Evolutionary conservation across 2,113 vertebrate species (phyloP), one percentile per base, ranked within the genome.

Genomic region (Nesospiza acunhae): DNA sequence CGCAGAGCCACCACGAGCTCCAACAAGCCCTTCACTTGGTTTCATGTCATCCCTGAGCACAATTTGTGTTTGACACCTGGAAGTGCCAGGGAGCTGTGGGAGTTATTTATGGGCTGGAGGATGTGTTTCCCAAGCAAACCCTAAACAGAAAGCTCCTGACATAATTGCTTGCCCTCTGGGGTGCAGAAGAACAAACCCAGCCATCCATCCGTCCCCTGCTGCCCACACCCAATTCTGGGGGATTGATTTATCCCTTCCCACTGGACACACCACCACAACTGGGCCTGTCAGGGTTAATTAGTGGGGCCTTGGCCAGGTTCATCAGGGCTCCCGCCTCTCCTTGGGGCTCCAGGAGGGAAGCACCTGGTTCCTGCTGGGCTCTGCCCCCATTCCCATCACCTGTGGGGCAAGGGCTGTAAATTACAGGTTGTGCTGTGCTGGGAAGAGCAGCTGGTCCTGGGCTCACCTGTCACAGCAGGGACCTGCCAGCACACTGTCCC

Each of bases 131-230:
- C 47, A 13, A 73, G 46, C 9, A 22, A 50, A 39, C 14, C 46
- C n/a, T 64, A 7, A 39, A 41, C 26, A 44, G 41, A 85, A 89
- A 94, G 88, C 78, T 93, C 64, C 49, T 67, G 85, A 55, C 88
- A 95, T 97, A 95, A 97, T 95, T 93, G 73, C 85, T 84, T 84
- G 84, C 95, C 97, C 97, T 98, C 97, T 97, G 97, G 97, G 94
- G 87, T 39, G 17, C 67, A 59, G 86, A 30, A 63, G 76, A 82
- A 86, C 95, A 96, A 97, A 96, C 59, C 58, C 62, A 23, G 15
- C 62, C 3, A 7, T 17, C 37, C 41, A 30, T 30, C 41, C 41
- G 14, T 41, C 41, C 50, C 37, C 37, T 37, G 37, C 37, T 37
- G 37, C 37, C 44, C 1, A 0, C 37, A 18, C 31, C 44, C 44